These are phyloP conservation scores for Corythornis vintsioides DNA, from an alignment of 2,113 vertebrate genomes.

Conservation along the genomic window DNA sequence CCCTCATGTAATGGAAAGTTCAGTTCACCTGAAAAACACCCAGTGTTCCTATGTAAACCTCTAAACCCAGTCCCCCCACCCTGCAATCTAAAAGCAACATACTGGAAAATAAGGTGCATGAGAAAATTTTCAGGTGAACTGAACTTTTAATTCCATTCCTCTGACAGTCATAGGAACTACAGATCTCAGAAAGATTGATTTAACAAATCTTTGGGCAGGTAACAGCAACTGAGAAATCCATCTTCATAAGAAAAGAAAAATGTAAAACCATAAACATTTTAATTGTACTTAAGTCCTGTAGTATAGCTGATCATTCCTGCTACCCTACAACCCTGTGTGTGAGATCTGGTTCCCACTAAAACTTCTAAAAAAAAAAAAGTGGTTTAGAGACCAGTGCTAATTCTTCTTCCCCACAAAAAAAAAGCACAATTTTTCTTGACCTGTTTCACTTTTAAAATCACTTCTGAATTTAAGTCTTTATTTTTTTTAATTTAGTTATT, in stretches of 20 bases:
- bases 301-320: not conserved
- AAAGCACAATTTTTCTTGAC: not conserved
- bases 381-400: not conserved
- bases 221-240: not conserved
- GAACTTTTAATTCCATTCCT: too few species aligned
- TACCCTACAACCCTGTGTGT: not conserved
- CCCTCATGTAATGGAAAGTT: not conserved
- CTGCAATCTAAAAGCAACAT: not conserved
- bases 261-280: not conserved
- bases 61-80: not conserved
- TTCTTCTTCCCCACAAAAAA: not conserved
- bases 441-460: not conserved
- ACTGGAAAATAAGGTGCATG: not conserved
- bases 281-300: not conserved
- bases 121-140: not conserved
- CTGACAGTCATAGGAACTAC: not conserved
- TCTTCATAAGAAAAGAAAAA: not conserved
- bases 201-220: not conserved
- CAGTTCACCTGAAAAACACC: not conserved
- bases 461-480: not conserved
- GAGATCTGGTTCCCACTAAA: not conserved
- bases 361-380: not conserved
- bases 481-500: not conserved
- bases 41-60: not conserved
- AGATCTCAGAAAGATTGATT: not conserved